Base-by-base conservation (phyloP, 2,888 invertebrate species). In the Bembecia ichneumoniformis region DNA sequence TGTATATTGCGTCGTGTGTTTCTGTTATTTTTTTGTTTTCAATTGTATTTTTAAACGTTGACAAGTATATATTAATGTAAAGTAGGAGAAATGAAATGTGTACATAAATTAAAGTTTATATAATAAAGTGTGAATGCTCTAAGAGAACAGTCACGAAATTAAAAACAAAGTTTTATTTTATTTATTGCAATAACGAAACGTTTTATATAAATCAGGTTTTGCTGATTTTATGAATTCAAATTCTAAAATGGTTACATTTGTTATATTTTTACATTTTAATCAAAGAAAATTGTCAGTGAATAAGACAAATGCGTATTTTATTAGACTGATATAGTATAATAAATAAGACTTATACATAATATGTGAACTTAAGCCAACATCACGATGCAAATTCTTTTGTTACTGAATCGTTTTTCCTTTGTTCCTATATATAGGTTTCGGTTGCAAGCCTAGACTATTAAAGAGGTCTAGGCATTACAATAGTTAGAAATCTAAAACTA, bases 81-180 rank as follows among this genome's bases (percentile, higher is more conserved):
- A 84, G 87, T 87, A 87, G 87, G 74, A 64, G 61, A 74, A 77
- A 74, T 74, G 72, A 82, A 86, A 83, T 80, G 74, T 87, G 86
- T 84, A 87, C 80, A 86, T 86, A 86, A 83, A 77, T 84, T 86
- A 87, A 87, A 86, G 87, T 86, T 87, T 87, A 86, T 87, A 82
- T 81, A 83, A 87, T 87, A 87, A 87, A 86, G 72, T 75, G 76
- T 72, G 77, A 76, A 63, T 73, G 72, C 83, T 81, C 87, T 87
- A 76, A 68, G 77, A 87, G 87, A 64, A 76, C 73, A 61, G 62
- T 77, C 67, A 70, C 79, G 71, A 74, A 68, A 64, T 60, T n/a
- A 63, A 59, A 28, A 58, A 57, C 13, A 15, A 14, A 49, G 52
- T 50, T 51, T 64, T 63, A 64, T 62, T 63, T 56, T 9, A 7